Evolutionary conservation across 92 coral and sea anemone species (phyloP).

Genomic region (Epizoanthus rinbou): DNA sequence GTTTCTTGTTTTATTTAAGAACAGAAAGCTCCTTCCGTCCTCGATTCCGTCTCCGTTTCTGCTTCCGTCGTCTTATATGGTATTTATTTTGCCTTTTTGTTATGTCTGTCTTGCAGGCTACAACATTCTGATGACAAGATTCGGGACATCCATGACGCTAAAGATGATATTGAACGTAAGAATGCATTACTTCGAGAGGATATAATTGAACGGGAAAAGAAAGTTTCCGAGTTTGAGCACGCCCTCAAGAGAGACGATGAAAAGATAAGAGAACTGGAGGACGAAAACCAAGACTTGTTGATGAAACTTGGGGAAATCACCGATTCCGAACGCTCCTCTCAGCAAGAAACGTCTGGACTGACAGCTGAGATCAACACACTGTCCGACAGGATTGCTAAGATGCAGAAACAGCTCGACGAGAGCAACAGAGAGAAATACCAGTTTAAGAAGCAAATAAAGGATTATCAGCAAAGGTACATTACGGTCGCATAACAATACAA

Average conservation of each 20-base stretch:
- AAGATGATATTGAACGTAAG: slow-evolving; percentile 55
- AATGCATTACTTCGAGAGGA: slow-evolving; percentile 65
- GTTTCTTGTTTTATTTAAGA: too few species aligned
- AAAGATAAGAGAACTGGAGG: slow-evolving; percentile 59
- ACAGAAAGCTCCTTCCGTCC: too few species aligned
- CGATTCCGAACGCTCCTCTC: slow-evolving; percentile 49
- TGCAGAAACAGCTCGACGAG: slow-evolving; percentile 51
- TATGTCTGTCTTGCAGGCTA: background rate
- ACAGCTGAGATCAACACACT: slow-evolving; percentile 50
- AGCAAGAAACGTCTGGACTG: slow-evolving; percentile 50
- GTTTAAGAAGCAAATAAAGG: slow-evolving; percentile 54
- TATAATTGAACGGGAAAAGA: slow-evolving; percentile 53
- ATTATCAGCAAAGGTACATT: slow-evolving; percentile 17
- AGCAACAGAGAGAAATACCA: slow-evolving; percentile 53
- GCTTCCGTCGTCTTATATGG: too few species aligned
- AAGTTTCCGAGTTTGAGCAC: slow-evolving; percentile 52
- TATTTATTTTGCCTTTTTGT: too few species aligned
- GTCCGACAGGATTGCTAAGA: slow-evolving; percentile 45
- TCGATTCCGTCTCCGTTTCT: too few species aligned
- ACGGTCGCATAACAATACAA: too few species aligned
- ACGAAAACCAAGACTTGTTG: slow-evolving; percentile 62
- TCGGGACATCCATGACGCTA: slow-evolving; percentile 36
- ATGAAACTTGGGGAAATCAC: slow-evolving; percentile 54
- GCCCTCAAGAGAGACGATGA: slow-evolving; percentile 39
- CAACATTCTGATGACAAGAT: slow-evolving; percentile 33